Conservation (phyloP, 2,113 vertebrate species). For the Oryzias melastigma region DNA sequence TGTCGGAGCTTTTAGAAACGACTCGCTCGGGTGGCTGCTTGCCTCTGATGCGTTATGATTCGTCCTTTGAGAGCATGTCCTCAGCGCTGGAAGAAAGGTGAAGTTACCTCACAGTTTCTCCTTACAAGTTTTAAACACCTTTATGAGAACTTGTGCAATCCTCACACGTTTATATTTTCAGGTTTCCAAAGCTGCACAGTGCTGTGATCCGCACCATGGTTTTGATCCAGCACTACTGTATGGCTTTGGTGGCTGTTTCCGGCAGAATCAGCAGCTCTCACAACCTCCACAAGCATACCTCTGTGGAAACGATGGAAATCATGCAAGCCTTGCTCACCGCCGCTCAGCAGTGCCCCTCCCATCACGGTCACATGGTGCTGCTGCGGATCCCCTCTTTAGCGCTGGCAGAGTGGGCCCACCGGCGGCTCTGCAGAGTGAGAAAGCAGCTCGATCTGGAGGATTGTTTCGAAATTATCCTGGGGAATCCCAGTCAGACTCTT, state of each 20-base stretch:
- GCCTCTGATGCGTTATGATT: slow-evolving; percentile 90
- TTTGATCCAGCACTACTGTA: slow-evolving; percentile 92
- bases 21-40: slow-evolving; percentile 88
- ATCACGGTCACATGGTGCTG: slow-evolving; percentile 95
- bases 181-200: slow-evolving; percentile 94
- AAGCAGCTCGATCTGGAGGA: slow-evolving; percentile 88
- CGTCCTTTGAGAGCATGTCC: slow-evolving; percentile 95
- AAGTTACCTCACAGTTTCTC: too few species aligned
- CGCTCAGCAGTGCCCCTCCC: slow-evolving; percentile 84
- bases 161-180: slow-evolving; percentile 54
- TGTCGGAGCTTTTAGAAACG: slow-evolving; percentile 92
- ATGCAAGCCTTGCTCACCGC: slow-evolving; percentile 87
- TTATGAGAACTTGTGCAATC: not conserved
- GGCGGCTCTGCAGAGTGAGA: slow-evolving; percentile 86
- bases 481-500: slow-evolving; percentile 83
- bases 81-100: slow-evolving; percentile 91
- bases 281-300: slow-evolving; percentile 92
- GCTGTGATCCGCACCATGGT: slow-evolving; percentile 93
- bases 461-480: slow-evolving; percentile 92
- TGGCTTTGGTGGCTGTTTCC: slow-evolving; percentile 90
- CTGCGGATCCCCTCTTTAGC: slow-evolving; percentile 90
- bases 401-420: slow-evolving; percentile 87
- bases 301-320: slow-evolving; percentile 96
- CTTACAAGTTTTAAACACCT: not conserved
- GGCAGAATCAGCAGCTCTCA: slow-evolving; percentile 71